A percentile compares a stretch with the other conserved stretches of the same genome.
phyloP scores from a whole-genome alignment of 2,888 invertebrate species.

The Cybosia mesomella region DNA sequence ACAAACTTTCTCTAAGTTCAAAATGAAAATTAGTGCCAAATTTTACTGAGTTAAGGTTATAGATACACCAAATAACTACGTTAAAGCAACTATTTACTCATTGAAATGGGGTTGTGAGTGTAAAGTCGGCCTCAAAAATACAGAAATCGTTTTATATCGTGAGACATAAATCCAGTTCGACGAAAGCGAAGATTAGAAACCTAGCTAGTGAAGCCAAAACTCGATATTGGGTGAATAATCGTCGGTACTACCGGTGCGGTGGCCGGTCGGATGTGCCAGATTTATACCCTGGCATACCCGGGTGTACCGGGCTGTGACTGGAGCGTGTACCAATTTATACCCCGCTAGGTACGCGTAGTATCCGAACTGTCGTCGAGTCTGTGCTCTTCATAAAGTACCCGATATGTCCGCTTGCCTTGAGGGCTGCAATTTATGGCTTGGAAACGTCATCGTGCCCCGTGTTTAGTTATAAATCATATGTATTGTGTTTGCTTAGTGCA shows the following conservation, averaged over 20 bases:
- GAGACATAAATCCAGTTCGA: conserved; percentile 76
- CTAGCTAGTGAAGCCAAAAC: conserved; percentile 85
- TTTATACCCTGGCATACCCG: conserved; percentile 77
- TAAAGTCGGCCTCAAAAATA: conserved; percentile 44
- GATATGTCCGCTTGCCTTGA: conserved; percentile 83
- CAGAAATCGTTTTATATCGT: conserved; percentile 47
- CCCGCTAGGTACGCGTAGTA: conserved; percentile 60
- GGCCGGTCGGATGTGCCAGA: conserved; percentile 83
- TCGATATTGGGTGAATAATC: conserved; percentile 87
- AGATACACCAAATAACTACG: background rate
- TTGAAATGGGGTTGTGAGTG: conserved; percentile 31
- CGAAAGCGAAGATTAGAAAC: conserved; percentile 83
- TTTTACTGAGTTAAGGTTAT: background rate
- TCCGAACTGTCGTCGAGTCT: conserved; percentile 76
- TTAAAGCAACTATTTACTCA: background rate
- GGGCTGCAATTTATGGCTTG: conserved; percentile 84
- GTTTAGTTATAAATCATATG: conserved; percentile 82
- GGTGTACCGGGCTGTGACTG: conserved; percentile 69
- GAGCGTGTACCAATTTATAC: conserved; percentile 57
- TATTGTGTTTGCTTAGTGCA: conserved; percentile 79
- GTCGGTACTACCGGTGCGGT: conserved; percentile 86
- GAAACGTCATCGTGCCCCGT: conserved; percentile 83
- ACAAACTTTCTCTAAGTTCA: conserved; percentile 37
- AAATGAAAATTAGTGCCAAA: conserved; percentile 46
- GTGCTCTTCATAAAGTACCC: conserved; percentile 81